A percentile compares a stretch with the other conserved stretches of the same genome.
These are phyloP conservation scores for Myopa tessellatipennis DNA, from an alignment of 2,888 invertebrate species.

Conservation along the genomic window DNA sequence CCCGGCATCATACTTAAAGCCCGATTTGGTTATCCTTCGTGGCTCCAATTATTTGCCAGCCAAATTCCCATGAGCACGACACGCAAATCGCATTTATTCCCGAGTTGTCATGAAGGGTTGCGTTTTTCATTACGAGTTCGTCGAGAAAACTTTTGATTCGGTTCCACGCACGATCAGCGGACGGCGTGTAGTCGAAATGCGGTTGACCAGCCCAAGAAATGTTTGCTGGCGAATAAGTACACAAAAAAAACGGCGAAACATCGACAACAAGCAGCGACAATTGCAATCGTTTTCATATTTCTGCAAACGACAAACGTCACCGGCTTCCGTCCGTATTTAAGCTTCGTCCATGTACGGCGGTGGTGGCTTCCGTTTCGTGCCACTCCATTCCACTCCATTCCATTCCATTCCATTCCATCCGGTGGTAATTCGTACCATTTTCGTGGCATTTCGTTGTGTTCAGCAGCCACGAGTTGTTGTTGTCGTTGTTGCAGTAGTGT, in stretches of 20 bases:
- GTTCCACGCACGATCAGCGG: constrained; percentile 37
- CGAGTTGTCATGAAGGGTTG: not conserved
- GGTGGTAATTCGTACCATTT: not conserved
- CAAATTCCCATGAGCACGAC: not conserved
- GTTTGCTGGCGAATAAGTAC: constrained; percentile 1
- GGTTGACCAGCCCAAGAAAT: constrained; percentile 36
- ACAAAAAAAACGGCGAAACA: constrained; percentile 20
- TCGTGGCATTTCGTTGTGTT: not conserved
- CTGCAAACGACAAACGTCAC: constrained; percentile 17
- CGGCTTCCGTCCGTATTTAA: constrained; percentile 6
- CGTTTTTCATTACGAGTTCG: constrained; percentile 2
- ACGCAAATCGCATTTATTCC: too few species aligned
- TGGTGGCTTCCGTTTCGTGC: constrained; percentile 20
- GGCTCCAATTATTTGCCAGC: not conserved
- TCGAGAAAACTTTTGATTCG: constrained; percentile 28
- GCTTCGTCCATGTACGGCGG: constrained; percentile 8
- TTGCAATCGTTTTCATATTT: constrained; percentile 37
- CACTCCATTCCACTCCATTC: not conserved
- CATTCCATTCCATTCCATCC: not conserved
- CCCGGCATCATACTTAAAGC: too few species aligned
- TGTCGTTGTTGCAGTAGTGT: not conserved
- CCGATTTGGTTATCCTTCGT: not conserved
- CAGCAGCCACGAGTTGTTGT: not conserved
- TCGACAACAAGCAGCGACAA: constrained; percentile 46
- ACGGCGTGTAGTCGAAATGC: constrained; percentile 43